Evolutionary conservation across 92 coral and sea anemone genomes (phyloP), one percentile per base, ranked within the genome.

Genomic region (Parazoanthus darwini): DNA sequence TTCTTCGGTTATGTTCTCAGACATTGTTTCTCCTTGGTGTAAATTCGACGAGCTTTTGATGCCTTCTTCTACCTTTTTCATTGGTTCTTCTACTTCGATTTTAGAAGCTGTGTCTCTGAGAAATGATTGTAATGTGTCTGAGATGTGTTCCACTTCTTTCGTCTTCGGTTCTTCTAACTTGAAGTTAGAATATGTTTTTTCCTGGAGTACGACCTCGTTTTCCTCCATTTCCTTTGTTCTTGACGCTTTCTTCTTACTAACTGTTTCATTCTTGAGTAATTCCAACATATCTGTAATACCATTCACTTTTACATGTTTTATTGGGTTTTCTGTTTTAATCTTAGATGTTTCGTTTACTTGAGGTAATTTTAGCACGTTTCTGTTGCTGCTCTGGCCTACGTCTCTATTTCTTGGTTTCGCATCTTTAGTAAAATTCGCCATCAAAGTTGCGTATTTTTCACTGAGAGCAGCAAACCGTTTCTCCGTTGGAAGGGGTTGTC

Each of bases 401-500:
- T 84, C 87, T 70, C 72, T 71, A 18, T 48, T 84, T 35, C 68
- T 84, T 70, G 56, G 14, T 71, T 44, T 71, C n/a, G 13, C n/a
- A 48, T 71, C 79, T 36, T 84, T 84, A 18, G 65, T 84, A 72
- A 84, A 84, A 35, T 84, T 84, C 33, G 87, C 87, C 87, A 84
- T 84, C 43, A 84, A 35, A 70, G 87, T 36, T 71, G 77, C 87
- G 35, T 84, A 84, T 71, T 84, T 84, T 14, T 70, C 87, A 46
- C 87, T 84, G 14, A 84, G 87, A 7, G 79, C 87, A 26, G 66
- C 79, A 51, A 84, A 84, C 48, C 87, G 63, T 74, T 84, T 71
- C 20, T 84, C 66, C 56, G 87, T 84, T 71, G 75, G 66, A 13
- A 84, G 78, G 44, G 38, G 44, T 48, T 48, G 65, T 13, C 37